Evolutionary conservation across 2,888 invertebrate species (phyloP).

Genomic region (Eumacrocentrus americanus): DNA sequence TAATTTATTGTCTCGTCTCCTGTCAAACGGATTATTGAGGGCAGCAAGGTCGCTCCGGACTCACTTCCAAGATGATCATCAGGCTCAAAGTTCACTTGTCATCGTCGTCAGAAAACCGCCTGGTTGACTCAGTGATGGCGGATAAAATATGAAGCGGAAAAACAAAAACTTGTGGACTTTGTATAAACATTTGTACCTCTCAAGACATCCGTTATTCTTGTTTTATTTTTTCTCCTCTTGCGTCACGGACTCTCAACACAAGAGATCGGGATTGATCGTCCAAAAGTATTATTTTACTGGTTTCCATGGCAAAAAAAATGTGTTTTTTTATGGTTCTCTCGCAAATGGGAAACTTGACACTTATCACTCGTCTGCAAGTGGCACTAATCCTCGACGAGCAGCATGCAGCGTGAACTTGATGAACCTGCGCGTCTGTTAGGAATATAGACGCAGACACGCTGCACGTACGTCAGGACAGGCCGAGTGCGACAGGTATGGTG

Average conservation of each 20-base stretch:
- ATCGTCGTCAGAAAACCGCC: no score
- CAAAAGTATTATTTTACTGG: no score
- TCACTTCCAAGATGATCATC: no score
- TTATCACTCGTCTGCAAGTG: no score
- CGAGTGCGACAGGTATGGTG: conserved; percentile 33
- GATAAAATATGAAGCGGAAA: neutral
- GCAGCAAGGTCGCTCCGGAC: no score
- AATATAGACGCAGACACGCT: conserved; percentile 7
- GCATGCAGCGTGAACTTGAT: no score
- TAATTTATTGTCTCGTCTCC: conserved; percentile 23
- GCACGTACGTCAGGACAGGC: conserved; percentile 27
- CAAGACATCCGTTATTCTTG: neutral
- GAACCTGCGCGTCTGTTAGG: neutral
- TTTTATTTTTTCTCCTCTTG: neutral
- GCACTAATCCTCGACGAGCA: no score
- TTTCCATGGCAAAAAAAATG: neutral
- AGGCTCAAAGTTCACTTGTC: neutral
- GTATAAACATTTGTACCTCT: conserved; percentile 2
- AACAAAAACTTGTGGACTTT: neutral
- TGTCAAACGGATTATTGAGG: neutral
- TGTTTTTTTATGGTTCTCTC: no score
- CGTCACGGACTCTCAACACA: neutral
- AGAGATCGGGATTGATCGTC: no score
- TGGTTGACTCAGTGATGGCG: neutral
- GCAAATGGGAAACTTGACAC: no score